Evolutionary conservation across 1,140 invertebrate species (phyloP).

Genomic region (Drosophila simulans): DNA sequence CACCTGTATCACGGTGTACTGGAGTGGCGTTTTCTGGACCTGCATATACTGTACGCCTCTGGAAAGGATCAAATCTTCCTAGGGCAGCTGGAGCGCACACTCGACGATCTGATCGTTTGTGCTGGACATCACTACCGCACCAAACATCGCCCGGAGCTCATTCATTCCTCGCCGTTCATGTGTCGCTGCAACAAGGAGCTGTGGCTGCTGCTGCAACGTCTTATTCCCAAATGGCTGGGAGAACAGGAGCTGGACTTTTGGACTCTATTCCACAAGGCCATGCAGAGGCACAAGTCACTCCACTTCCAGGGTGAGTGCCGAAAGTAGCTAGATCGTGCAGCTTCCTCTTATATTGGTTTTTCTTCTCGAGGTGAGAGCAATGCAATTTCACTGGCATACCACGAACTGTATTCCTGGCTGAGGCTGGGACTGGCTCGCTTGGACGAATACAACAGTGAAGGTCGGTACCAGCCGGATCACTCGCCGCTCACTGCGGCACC

Average conservation of each 20-base stretch:
- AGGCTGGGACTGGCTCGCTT: slow-evolving; percentile 49
- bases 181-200: slow-evolving; percentile 78
- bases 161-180: slow-evolving; percentile 66
- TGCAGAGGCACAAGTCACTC: slow-evolving; percentile 51
- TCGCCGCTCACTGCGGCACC: background rate
- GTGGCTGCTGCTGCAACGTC: slow-evolving; percentile 61
- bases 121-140: slow-evolving; percentile 55
- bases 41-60: slow-evolving; percentile 37
- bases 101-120: slow-evolving; percentile 68
- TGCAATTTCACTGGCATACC: slow-evolving; percentile 17
- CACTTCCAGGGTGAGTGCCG: slow-evolving; percentile 18
- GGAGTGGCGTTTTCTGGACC: slow-evolving; percentile 78
- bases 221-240: slow-evolving; percentile 22
- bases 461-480: slow-evolving; percentile 1
- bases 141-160: slow-evolving; percentile 60
- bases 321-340: background rate
- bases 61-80: slow-evolving; percentile 16
- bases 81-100: slow-evolving; percentile 47
- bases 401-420: slow-evolving; percentile 68
- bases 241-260: slow-evolving; percentile 56
- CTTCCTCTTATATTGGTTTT: background rate
- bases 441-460: slow-evolving; percentile 8
- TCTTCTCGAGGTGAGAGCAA: slow-evolving; percentile 10
- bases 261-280: slow-evolving; percentile 62
- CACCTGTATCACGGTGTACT: slow-evolving; percentile 77